These are phyloP conservation scores for Daboia siamensis DNA, from an alignment of 2,113 vertebrate species.

Conservation along the genomic window DNA sequence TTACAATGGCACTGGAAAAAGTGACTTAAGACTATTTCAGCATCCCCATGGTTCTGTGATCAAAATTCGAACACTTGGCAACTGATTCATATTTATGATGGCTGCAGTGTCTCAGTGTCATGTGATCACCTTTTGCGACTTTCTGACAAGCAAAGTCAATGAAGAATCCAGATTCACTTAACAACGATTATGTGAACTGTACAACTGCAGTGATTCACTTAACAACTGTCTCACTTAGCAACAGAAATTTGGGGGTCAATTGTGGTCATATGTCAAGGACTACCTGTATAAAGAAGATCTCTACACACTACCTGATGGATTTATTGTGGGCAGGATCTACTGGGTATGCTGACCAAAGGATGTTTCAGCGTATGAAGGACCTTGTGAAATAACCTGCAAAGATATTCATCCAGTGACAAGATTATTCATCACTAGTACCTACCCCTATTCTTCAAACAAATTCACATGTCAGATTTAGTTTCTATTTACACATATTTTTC, in stretches of 20 bases:
- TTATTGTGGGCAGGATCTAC: too few relatives aligned
- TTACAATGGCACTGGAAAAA: not conserved
- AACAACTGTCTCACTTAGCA: not conserved
- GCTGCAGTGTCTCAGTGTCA: too few relatives aligned
- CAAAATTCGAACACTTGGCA: not conserved
- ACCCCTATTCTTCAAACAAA: constrained; percentile 4
- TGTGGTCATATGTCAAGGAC: too few relatives aligned
- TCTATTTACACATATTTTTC: not conserved
- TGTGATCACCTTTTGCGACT: too few relatives aligned
- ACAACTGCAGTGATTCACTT: not conserved
- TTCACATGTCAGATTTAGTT: not conserved
- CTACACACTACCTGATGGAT: too few relatives aligned
- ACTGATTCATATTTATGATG: too few relatives aligned
- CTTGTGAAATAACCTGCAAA: too few relatives aligned
- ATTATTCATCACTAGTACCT: constrained; percentile 1
- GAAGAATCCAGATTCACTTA: not conserved
- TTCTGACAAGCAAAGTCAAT: not conserved
- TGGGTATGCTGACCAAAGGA: too few relatives aligned
- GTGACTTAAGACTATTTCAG: not conserved
- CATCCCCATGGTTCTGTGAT: not conserved
- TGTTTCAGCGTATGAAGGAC: too few relatives aligned
- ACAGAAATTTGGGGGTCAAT: too few relatives aligned
- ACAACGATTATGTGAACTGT: not conserved
- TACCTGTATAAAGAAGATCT: not conserved
- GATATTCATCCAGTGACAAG: not conserved